Evolutionary conservation across 2,797 vertebrate species (phyloP).

Genomic region (Eutrigla gurnardus): DNA sequence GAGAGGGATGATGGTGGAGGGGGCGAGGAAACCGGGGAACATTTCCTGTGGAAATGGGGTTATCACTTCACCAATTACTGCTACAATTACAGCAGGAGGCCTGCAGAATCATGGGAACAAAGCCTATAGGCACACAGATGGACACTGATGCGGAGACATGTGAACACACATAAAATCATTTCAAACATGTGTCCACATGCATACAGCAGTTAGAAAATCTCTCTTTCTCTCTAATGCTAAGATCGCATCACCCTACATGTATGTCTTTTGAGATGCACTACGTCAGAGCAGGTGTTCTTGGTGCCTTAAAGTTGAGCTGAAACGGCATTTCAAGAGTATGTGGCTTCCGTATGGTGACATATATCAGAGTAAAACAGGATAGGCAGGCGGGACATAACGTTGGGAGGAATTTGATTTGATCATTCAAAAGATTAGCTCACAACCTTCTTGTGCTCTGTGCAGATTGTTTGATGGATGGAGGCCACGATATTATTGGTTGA

Average conservation of each 20-base stretch:
- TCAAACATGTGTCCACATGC: slow-evolving; percentile 13
- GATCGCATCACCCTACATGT: background rate
- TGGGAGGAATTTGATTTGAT: too few species aligned
- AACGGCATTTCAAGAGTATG: too few species aligned
- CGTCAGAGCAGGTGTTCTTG: slow-evolving; percentile 5
- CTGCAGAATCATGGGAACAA: slow-evolving; percentile 78
- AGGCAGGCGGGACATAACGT: too few species aligned
- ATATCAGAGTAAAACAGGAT: too few species aligned
- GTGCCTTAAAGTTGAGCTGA: background rate
- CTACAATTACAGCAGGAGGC: slow-evolving; percentile 79
- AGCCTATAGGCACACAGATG: slow-evolving; percentile 70
- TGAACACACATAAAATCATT: slow-evolving; percentile 25
- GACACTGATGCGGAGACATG: slow-evolving; percentile 49
- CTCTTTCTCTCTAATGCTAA: background rate
- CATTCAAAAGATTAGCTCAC: too few species aligned
- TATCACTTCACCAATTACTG: slow-evolving; percentile 85
- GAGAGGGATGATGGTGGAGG: slow-evolving; percentile 43
- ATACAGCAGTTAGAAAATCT: slow-evolving; percentile 9
- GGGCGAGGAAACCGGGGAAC: slow-evolving; percentile 77
- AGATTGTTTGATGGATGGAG: too few species aligned
- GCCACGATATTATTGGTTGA: too few species aligned
- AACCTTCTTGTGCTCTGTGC: too few species aligned
- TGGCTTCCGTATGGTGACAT: too few species aligned
- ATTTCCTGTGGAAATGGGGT: slow-evolving; percentile 87
- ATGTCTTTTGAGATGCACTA: slow-evolving; percentile 4